A percentile compares a stretch with the other conserved stretches of the same genome.
Conservation (phyloP, 2,888 invertebrate genomes). For the Notodonta ziczac region DNA sequence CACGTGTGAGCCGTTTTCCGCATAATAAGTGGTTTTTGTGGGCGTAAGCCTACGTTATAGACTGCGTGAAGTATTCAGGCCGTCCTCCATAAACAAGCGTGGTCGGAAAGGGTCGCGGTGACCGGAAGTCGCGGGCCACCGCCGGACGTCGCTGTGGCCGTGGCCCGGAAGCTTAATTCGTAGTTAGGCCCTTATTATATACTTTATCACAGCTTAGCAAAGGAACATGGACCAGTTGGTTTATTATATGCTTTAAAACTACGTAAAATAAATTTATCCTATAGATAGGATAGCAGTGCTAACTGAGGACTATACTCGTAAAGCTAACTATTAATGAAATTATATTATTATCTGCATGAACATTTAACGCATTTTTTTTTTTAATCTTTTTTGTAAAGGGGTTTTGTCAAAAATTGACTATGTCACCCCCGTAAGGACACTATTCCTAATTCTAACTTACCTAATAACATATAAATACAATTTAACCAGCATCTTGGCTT, state of each 20-base stretch:
- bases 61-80: constrained; percentile 12
- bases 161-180: constrained; percentile 44
- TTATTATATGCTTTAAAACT: too few species aligned
- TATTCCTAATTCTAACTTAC: too few species aligned
- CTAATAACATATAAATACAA: too few species aligned
- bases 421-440: too few species aligned
- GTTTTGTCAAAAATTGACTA: too few species aligned
- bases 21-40: constrained; percentile 4
- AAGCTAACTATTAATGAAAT: neutral
- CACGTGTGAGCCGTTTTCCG: constrained; percentile 3
- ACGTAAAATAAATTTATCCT: too few species aligned
- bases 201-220: constrained; percentile 33
- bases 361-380: neutral
- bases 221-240: neutral
- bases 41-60: neutral
- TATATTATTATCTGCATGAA: neutral
- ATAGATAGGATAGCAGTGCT: neutral
- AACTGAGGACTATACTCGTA: neutral
- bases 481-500: too few species aligned
- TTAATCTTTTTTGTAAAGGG: too few species aligned
- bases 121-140: constrained; percentile 29
- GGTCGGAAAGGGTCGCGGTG: constrained; percentile 26
- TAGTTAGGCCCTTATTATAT: constrained; percentile 44
- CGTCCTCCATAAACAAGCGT: constrained; percentile 25
- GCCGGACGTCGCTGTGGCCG: constrained; percentile 29